These are phyloP conservation scores for Drosophila ohnishii DNA, from an alignment of 1,140 invertebrate species.

Conservation along the genomic window DNA sequence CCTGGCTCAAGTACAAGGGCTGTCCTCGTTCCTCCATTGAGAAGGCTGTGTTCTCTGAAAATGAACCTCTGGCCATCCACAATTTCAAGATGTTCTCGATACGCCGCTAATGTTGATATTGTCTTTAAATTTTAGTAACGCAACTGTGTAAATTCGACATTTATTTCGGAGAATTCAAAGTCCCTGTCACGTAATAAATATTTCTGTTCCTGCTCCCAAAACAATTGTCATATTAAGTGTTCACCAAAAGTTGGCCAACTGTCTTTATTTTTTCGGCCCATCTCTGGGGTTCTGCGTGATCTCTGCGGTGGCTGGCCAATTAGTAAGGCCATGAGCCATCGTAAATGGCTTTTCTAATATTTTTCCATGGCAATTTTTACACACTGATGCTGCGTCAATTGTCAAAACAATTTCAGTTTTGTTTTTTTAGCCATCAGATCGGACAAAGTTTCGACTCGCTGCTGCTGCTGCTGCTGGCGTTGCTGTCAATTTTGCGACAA, in stretches of 20 bases:
- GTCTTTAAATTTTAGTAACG: no score
- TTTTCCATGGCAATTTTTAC: conserved; percentile 40
- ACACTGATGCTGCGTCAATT: conserved; percentile 50
- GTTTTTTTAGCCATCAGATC: conserved; percentile 53
- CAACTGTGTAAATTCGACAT: neutral
- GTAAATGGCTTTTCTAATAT: conserved; percentile 30
- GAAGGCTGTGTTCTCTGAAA: conserved; percentile 53
- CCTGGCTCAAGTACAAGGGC: conserved; percentile 62
- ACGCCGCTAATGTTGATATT: conserved; percentile 21
- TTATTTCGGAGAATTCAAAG: neutral
- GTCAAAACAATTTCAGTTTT: conserved; percentile 72
- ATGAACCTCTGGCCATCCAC: conserved; percentile 34
- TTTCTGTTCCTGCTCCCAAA: conserved; percentile 6
- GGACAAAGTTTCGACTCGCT: conserved; percentile 32
- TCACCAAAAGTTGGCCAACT: conserved; percentile 46
- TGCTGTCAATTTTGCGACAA: conserved; percentile 70
- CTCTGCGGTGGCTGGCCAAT: conserved; percentile 43
- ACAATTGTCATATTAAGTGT: conserved; percentile 30
- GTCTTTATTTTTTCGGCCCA: conserved; percentile 4
- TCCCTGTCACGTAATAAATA: conserved; percentile 33
- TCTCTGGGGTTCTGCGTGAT: neutral
- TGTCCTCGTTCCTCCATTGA: conserved; percentile 59
- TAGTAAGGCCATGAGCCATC: conserved; percentile 32
- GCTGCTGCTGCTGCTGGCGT: conserved; percentile 56
- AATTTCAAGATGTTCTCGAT: conserved; percentile 52